Evolutionary conservation across 2,113 vertebrate species (phyloP), one percentile per base, ranked within the genome.

Genomic region (Dromaius novaehollandiae): DNA sequence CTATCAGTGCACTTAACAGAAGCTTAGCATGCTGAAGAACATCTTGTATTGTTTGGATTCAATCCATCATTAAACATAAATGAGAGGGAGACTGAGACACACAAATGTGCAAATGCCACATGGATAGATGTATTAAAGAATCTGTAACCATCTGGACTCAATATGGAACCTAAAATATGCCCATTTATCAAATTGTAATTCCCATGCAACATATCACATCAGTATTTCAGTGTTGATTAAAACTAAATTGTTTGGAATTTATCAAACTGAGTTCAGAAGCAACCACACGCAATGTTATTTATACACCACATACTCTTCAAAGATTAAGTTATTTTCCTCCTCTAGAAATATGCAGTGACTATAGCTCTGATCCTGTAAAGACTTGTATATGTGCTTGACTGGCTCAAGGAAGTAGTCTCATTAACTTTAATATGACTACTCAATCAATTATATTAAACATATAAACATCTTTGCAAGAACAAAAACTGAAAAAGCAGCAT

Each of bases 1-100:
- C 83, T 96, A 50, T 94, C 89, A 79, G 90, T 95, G 95, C 94
- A 93, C 58, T 97, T 94, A 96, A 85, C 93, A 98, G 95, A 97
- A 98, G 86, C 71, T 94, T 90, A 97, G 87, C 95, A 97, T 97
- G 93, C 80, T 97, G 97, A 92, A 92, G 95, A 98, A 96, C 98
- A 98, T 98, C 97, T 98, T 98, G 97, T 50, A 97, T 96, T 98
- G 90, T 97, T 98, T 98, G 98, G 97, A 98, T 96, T 91, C 90
- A 92, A 89, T 98, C 97, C 97, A 98, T 97, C 96, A 97, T 97
- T 98, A 98, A 97, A 95, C 91, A 95, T 71, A 98, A 98, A 98
- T 96, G 97, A 97, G 92, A 97, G 63, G 92, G 93, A 95, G 95
- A 90, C 86, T 94, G 93, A 89, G 93, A 97, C 94, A 94, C 71